Percentiles rank a stretch among this genome's conserved stretches.
These are phyloP conservation scores for Cybosia mesomella DNA, from an alignment of 2,888 invertebrate species.

Conservation along the genomic window DNA sequence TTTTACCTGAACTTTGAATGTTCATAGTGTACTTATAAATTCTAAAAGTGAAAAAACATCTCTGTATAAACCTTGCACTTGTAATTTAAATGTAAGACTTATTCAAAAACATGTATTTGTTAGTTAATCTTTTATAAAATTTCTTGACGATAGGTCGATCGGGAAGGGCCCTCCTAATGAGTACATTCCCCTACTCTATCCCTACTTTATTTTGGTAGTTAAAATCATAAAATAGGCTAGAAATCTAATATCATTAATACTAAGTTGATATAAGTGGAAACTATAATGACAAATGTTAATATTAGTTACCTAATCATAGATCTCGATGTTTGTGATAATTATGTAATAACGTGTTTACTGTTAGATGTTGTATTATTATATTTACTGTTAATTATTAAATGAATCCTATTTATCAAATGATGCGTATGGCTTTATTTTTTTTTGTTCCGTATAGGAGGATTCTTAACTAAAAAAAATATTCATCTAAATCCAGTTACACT, in stretches of 20 bases:
- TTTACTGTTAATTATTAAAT: slow-evolving; percentile 45
- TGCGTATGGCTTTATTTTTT: neutral
- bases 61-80: no score
- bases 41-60: no score
- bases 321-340: slow-evolving; percentile 56
- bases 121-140: no score
- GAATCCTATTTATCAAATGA: slow-evolving; percentile 30
- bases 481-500: no score
- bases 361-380: slow-evolving; percentile 43
- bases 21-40: no score
- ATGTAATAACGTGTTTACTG: slow-evolving; percentile 19
- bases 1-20: no score
- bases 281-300: neutral
- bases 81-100: no score
- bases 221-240: neutral
- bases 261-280: neutral
- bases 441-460: neutral
- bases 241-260: neutral
- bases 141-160: no score
- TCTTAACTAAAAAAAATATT: no score
- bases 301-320: slow-evolving; percentile 20
- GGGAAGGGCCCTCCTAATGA: no score
- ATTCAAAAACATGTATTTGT: no score
- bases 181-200: no score
- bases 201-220: neutral